A percentile compares a stretch with the other conserved stretches of the same genome.
Conservation (phyloP, 2,888 invertebrate species). For the Dasysyrphus tricinctus region DNA sequence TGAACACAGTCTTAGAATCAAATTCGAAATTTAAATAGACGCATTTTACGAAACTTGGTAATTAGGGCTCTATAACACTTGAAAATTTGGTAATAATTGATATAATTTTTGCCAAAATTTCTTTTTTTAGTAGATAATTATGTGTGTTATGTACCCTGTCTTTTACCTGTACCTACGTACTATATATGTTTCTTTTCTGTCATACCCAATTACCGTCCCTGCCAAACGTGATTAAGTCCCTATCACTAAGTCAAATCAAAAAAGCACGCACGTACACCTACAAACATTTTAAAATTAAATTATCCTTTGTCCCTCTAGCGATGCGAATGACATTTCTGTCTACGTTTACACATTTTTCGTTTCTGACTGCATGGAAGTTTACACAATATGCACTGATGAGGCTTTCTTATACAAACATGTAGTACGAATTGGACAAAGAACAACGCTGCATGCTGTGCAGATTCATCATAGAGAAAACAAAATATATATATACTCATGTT, state of each 20-base stretch:
- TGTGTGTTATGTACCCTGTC: too few species aligned
- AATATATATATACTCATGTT: background rate
- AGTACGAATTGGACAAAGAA: background rate
- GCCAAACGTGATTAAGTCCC: background rate
- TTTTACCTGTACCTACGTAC: too few species aligned
- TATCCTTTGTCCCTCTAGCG: slow-evolving; percentile 5
- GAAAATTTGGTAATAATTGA: too few species aligned
- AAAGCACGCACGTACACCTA: slow-evolving; percentile 1
- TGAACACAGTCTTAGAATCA: too few species aligned
- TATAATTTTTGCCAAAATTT: too few species aligned
- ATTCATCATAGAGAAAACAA: background rate
- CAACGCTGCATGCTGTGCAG: background rate
- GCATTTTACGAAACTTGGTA: too few species aligned
- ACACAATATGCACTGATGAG: slow-evolving; percentile 1
- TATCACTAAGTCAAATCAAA: background rate
- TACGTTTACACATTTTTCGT: background rate
- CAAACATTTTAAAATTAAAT: slow-evolving; percentile 2
- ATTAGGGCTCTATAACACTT: too few species aligned
- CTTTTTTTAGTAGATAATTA: background rate
- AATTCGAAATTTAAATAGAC: too few species aligned
- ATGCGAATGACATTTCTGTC: background rate
- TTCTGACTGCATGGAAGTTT: background rate
- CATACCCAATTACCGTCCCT: background rate
- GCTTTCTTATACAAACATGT: background rate
- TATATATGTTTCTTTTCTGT: background rate